Evolutionary conservation across 1,140 invertebrate species (phyloP).

Genomic region (Glossosoma conforme): DNA sequence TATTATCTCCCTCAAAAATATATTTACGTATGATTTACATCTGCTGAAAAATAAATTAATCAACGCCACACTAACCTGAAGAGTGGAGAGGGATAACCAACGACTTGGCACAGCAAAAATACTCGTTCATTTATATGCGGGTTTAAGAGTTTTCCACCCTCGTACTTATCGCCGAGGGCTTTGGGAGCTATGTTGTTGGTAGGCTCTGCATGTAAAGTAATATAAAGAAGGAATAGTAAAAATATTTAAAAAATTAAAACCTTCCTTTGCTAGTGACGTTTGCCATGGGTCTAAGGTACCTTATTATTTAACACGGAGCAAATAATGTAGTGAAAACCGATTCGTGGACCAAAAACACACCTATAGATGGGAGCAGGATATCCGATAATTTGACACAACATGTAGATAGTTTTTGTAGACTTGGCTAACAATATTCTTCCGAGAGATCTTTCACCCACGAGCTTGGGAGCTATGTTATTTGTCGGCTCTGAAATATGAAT

Average conservation of each 20-base stretch:
- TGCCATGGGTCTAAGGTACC: conserved; percentile 5
- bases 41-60: neutral
- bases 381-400: conserved; percentile 55
- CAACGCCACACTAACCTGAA: conserved; percentile 56
- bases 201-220: conserved; percentile 42
- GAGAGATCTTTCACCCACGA: conserved; percentile 43
- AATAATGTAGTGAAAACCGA: neutral
- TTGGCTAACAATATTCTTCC: conserved; percentile 35
- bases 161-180: conserved; percentile 54
- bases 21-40: too few relatives aligned
- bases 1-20: too few relatives aligned
- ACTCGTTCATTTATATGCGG: conserved; percentile 50
- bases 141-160: conserved; percentile 61
- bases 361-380: conserved; percentile 57
- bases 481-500: conserved; percentile 50
- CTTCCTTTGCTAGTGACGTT: too few relatives aligned
- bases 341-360: conserved; percentile 36
- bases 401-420: conserved; percentile 35
- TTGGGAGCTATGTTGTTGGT: conserved; percentile 53
- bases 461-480: conserved; percentile 50
- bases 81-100: conserved; percentile 60
- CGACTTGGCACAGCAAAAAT: conserved; percentile 59
- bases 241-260: too few relatives aligned
- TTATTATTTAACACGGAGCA: conserved; percentile 3
- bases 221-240: neutral